These are phyloP conservation scores for Thumatha senex DNA, from an alignment of 2,888 invertebrate genomes.

Conservation along the genomic window DNA sequence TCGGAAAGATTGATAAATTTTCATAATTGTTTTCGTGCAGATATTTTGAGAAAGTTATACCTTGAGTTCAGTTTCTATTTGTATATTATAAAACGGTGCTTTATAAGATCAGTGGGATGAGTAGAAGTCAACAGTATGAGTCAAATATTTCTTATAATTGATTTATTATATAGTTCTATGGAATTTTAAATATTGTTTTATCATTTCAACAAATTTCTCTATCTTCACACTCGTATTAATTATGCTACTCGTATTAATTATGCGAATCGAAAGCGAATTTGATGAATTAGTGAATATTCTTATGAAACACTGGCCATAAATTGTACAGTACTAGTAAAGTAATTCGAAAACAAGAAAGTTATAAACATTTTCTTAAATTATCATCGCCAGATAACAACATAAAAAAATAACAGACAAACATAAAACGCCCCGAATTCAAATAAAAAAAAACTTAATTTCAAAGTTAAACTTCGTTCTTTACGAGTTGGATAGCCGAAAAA, in stretches of 20 bases:
- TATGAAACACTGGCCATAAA: too few species aligned
- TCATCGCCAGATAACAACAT: neutral
- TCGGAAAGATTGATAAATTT: slow-evolving; percentile 60
- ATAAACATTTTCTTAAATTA: neutral
- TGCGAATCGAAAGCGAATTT: too few species aligned
- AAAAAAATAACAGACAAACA: slow-evolving; percentile 39
- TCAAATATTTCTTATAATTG: too few species aligned
- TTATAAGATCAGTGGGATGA: too few species aligned
- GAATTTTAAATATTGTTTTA: too few species aligned
- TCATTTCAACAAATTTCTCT: too few species aligned
- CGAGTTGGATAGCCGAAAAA: slow-evolving; percentile 57
- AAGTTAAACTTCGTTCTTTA: slow-evolving; percentile 62
- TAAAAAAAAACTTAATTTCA: slow-evolving; percentile 63
- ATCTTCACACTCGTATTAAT: too few species aligned
- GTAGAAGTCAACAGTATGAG: too few species aligned
- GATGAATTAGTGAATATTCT: too few species aligned
- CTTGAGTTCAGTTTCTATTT: neutral
- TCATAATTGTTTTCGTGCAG: slow-evolving; percentile 53
- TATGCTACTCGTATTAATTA: too few species aligned
- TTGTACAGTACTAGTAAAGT: neutral
- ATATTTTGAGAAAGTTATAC: slow-evolving; percentile 24
- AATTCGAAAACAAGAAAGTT: neutral
- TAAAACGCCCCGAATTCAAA: slow-evolving; percentile 39
- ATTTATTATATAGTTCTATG: too few species aligned
- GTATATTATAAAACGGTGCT: slow-evolving; percentile 1